Conservation (phyloP, 2,113 vertebrate species). For the Channa argus region DNA sequence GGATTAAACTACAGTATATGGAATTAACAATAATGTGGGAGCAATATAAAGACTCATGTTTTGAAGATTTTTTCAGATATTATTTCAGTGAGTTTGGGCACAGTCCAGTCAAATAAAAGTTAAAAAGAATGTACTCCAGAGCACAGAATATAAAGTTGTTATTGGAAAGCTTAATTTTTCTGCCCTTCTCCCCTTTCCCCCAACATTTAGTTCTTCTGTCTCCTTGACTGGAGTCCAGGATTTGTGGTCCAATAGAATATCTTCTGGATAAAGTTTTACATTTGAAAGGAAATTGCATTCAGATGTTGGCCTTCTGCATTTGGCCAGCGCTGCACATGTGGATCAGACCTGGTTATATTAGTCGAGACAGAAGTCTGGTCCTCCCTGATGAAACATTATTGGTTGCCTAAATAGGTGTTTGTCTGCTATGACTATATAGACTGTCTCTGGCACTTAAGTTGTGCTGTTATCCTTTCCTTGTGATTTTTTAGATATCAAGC, state of each 20-base stretch:
- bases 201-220: slow-evolving; percentile 47
- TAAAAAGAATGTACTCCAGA: slow-evolving; percentile 55
- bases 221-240: slow-evolving; percentile 49
- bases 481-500: slow-evolving; percentile 62
- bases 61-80: slow-evolving; percentile 36
- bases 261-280: slow-evolving; percentile 77
- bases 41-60: slow-evolving; percentile 1
- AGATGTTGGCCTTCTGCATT: slow-evolving; percentile 77
- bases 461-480: slow-evolving; percentile 45
- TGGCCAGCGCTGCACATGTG: slow-evolving; percentile 49
- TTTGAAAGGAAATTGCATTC: slow-evolving; percentile 81
- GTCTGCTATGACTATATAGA: slow-evolving; percentile 59
- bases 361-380: slow-evolving; percentile 75
- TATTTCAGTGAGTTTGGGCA: slow-evolving; percentile 35
- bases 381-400: slow-evolving; percentile 65
- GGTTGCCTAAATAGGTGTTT: slow-evolving; percentile 62
- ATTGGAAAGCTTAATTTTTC: slow-evolving; percentile 53
- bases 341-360: slow-evolving; percentile 69
- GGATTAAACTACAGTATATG: slow-evolving; percentile 10
- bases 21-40: slow-evolving; percentile 1
- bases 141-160: slow-evolving; percentile 69
- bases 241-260: slow-evolving; percentile 70
- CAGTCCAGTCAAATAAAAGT: slow-evolving; percentile 43
- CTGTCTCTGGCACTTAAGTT: slow-evolving; percentile 47
- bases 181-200: slow-evolving; percentile 6